These are phyloP conservation scores for Chrysogorgia sp. DNA, from an alignment of 92 coral and sea anemone genomes.

Conservation along the genomic window DNA sequence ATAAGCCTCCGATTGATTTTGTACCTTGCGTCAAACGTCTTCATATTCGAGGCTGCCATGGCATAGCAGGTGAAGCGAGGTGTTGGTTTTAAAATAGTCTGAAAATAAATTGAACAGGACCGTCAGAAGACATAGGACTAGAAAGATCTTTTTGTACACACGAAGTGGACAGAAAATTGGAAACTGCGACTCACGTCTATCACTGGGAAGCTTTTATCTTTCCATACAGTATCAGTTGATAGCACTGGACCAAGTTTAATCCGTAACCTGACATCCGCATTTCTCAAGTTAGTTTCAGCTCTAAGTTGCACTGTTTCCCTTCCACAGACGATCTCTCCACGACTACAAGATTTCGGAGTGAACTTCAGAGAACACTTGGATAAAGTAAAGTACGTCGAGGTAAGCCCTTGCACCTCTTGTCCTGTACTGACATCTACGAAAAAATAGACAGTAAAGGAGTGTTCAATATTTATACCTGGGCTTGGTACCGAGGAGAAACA, in stretches of 20 bases:
- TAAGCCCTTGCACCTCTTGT: constrained; percentile 27
- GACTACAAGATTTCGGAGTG: constrained; percentile 64
- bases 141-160: too few species aligned
- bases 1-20: background rate
- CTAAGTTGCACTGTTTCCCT: constrained; percentile 1
- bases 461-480: too few species aligned
- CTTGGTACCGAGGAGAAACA: background rate
- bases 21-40: constrained; percentile 79
- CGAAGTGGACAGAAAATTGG: too few species aligned
- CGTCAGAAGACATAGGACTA: too few species aligned
- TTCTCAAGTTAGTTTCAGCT: constrained; percentile 10
- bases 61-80: constrained; percentile 69
- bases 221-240: constrained; percentile 69
- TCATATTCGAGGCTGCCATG: constrained; percentile 71
- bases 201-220: constrained; percentile 71
- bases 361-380: constrained; percentile 78
- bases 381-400: constrained; percentile 69
- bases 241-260: constrained; percentile 72
- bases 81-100: constrained; percentile 23
- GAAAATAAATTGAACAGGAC: background rate
- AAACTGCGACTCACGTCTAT: constrained; percentile 64
- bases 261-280: constrained; percentile 63
- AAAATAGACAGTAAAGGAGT: background rate
- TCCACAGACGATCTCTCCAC: constrained; percentile 66
- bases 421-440: constrained; percentile 49